phyloP scores from a whole-genome alignment of 2,113 vertebrate species.

The Phainopepla nitens region DNA sequence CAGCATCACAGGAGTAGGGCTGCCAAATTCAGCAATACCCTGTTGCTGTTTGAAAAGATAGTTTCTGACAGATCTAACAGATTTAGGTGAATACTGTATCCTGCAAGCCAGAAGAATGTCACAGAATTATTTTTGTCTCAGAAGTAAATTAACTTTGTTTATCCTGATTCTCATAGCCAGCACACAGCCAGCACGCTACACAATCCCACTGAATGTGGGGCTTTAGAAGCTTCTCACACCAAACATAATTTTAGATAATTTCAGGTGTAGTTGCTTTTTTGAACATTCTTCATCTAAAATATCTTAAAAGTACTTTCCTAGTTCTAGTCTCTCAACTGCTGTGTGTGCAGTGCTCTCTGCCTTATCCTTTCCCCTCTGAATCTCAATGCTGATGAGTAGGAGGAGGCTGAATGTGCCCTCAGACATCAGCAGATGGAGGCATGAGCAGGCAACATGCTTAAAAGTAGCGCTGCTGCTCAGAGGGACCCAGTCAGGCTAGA shows the following conservation, averaged over 20 bases:
- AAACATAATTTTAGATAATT: neutral
- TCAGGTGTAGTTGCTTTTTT: neutral
- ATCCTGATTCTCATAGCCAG: neutral
- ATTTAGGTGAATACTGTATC: neutral
- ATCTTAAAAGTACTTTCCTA: neutral
- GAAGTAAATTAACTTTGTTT: neutral
- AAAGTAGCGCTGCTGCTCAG: neutral
- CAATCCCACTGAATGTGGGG: neutral
- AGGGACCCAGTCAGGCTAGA: neutral
- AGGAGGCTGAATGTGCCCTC: neutral
- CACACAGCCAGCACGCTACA: too few relatives aligned
- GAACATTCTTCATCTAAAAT: neutral
- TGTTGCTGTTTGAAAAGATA: neutral
- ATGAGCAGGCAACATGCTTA: accelerated
- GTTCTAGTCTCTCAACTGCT: neutral
- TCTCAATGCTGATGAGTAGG: neutral
- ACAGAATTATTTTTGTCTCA: neutral
- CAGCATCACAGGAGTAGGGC: accelerated
- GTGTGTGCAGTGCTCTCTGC: neutral
- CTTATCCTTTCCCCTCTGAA: neutral
- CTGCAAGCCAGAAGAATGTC: neutral
- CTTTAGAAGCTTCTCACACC: neutral
- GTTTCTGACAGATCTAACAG: neutral
- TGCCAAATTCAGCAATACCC: neutral
- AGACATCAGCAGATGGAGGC: neutral